phyloP scores from a whole-genome alignment of 2,113 vertebrate genomes.

The Lutjanus erythropterus region DNA sequence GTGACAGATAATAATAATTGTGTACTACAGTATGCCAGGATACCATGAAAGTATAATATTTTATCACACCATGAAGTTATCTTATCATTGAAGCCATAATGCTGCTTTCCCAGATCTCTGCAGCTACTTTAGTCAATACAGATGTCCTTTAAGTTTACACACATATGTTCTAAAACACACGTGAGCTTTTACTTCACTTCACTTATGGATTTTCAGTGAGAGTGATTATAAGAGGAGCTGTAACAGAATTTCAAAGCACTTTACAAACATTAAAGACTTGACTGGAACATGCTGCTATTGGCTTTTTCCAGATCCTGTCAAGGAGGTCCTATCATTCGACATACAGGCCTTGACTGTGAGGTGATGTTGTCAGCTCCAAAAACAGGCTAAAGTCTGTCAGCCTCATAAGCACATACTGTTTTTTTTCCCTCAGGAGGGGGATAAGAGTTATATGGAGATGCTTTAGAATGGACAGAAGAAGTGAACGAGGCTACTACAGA shows the following conservation, averaged over 20 bases:
- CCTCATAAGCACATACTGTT: neutral
- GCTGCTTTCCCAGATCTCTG: too few relatives aligned
- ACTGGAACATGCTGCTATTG: neutral
- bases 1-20: too few relatives aligned
- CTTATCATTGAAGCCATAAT: too few relatives aligned
- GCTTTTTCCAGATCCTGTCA: constrained; percentile 20
- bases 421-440: too few relatives aligned
- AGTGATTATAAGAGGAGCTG: neutral
- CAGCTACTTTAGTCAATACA: too few relatives aligned
- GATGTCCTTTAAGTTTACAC: neutral
- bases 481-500: constrained; percentile 9
- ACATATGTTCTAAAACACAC: neutral
- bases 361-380: neutral
- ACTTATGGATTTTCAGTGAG: neutral
- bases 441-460: constrained; percentile 12
- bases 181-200: neutral
- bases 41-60: too few relatives aligned
- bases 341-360: neutral
- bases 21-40: too few relatives aligned
- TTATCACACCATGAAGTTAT: too few relatives aligned
- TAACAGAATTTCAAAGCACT: constrained; percentile 1
- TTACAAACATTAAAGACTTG: neutral
- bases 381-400: neutral
- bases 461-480: neutral
- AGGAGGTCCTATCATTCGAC: constrained; percentile 18